Base-by-base conservation (phyloP, 2,113 vertebrate species). In the Daubentonia madagascariensis region DNA sequence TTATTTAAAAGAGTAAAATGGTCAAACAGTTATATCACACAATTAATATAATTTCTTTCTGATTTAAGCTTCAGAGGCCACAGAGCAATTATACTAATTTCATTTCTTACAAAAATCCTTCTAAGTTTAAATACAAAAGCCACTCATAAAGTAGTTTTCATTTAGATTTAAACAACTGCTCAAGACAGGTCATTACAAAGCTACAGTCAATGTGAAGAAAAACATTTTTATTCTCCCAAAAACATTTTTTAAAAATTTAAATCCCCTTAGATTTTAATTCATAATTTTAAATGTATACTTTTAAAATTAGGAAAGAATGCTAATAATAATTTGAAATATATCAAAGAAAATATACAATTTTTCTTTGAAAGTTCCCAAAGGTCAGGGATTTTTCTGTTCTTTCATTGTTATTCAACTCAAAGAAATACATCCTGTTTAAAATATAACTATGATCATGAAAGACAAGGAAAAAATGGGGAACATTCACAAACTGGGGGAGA, bases 101-200 rank as follows among this genome's bases (percentile, higher is more conserved):
- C 8, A 85, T 83, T 85, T 85, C 20, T 79, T 96, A 12, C 12
- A 67, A 92, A 97, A 91, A 37, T 32, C 81, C 30, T 89, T 96
- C 65, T 88, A 72, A 80, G 52, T 63, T 50, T 83, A 93, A 67
- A 57, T 85, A 28, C 2, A 30, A 91, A 89, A 89, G 23, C 12
- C n/a, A 65, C 37, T 79, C 37, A 37, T 28, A 35, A 91, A 92
- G 25, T 9, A 28, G 9, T 20, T 91, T 89, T 54, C 59, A 30
- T 89, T 88, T 91, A 85, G 20, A 73, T 93, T 50, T 63, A 79
- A 94, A 76, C 28, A 88, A 10, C 7, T 85, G 4, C 11, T 83
- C 14, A 78, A 79, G 73, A 35, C 0, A 63, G 5, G 4, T 61
- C 75, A 37, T 75, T 75, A 85, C 10, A 75, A 87, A 68, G 59